Evolutionary conservation across 2,888 invertebrate species (phyloP).

Genomic region (Luperina nickerlii): DNA sequence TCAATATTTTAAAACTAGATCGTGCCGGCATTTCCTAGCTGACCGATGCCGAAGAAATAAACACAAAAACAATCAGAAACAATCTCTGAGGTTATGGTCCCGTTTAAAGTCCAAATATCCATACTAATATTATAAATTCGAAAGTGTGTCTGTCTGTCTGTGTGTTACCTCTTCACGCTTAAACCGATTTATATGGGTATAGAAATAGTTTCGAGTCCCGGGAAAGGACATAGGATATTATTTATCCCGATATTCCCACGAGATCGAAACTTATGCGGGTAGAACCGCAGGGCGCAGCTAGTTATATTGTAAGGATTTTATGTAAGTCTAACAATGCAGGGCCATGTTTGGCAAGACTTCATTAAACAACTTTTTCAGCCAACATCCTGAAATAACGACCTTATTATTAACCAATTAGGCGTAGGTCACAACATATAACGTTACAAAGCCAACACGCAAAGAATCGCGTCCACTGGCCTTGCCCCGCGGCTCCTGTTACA

Average conservation of each 20-base stretch:
- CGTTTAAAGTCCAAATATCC: not conserved
- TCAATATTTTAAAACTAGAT: not conserved
- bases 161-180: too few species aligned
- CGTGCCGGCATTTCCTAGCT: not conserved
- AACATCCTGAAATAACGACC: not conserved
- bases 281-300: too few species aligned
- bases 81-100: not conserved
- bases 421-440: constrained; percentile 27
- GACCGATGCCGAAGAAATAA: not conserved
- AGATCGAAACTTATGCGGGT: too few species aligned
- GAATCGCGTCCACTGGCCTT: constrained; percentile 54
- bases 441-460: constrained; percentile 16
- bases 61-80: not conserved
- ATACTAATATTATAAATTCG: too few species aligned
- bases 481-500: constrained; percentile 63
- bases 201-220: too few species aligned
- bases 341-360: not conserved
- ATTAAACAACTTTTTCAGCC: not conserved
- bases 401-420: constrained; percentile 4
- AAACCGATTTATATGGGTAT: too few species aligned
- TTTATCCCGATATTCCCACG: too few species aligned
- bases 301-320: not conserved
- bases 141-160: too few species aligned
- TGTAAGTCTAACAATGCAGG: not conserved
- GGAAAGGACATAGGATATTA: too few species aligned